phyloP scores from a whole-genome alignment of 2,888 invertebrate genomes.

The Glyphotaelius pellucidus region DNA sequence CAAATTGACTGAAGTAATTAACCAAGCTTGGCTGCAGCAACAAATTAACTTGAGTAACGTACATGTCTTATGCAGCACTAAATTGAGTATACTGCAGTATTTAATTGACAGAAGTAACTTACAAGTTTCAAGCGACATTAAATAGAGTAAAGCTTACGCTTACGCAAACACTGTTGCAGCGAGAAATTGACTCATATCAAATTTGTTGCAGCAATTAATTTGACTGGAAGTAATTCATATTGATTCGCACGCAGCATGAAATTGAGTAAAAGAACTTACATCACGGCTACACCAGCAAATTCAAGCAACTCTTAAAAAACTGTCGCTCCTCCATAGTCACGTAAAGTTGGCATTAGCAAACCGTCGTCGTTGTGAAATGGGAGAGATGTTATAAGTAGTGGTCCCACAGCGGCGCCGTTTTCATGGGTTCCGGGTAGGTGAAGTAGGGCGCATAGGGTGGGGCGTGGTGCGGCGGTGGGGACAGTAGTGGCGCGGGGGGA shows the following conservation, averaged over 20 bases:
- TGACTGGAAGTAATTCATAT: background rate
- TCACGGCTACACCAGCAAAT: background rate
- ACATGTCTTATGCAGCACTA: background rate
- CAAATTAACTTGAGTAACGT: background rate
- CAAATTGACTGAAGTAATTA: background rate
- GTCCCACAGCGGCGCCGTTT: conserved; percentile 56
- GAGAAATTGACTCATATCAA: background rate
- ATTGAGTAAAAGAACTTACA: background rate
- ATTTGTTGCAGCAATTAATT: background rate
- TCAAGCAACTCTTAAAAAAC: background rate
- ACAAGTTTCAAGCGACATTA: background rate
- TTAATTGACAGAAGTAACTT: background rate
- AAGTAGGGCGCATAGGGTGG: conserved; percentile 60
- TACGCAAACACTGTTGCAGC: background rate
- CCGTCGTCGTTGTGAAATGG: background rate
- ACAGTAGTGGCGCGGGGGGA: conserved; percentile 58
- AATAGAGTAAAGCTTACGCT: background rate
- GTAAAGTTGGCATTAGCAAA: background rate
- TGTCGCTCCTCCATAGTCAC: background rate
- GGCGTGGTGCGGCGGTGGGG: conserved; percentile 32
- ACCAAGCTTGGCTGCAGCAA: background rate
- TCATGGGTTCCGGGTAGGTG: conserved; percentile 49
- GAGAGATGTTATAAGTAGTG: conserved; percentile 64
- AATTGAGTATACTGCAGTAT: background rate
- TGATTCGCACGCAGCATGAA: background rate